phyloP scores from a whole-genome alignment of 2,113 vertebrate genomes.

The Solea senegalensis region DNA sequence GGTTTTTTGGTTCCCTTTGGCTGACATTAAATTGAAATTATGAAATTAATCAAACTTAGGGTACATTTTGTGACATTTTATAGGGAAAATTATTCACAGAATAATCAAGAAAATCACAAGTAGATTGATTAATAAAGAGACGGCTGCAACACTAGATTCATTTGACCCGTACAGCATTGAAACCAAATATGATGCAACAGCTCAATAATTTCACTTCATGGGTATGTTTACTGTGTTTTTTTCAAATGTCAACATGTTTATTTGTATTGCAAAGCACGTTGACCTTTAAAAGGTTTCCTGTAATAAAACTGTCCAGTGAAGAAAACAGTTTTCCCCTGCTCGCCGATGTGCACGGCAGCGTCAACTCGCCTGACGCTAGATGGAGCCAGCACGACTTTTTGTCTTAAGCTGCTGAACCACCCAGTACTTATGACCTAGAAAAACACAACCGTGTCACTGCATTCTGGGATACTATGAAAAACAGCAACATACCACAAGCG shows the following conservation, averaged over 20 bases:
- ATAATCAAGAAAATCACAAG: not conserved
- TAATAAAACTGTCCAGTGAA: constrained; percentile 72
- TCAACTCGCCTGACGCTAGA: constrained; percentile 71
- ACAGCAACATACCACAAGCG: constrained; percentile 47
- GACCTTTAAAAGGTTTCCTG: constrained; percentile 57
- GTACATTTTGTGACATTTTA: not conserved
- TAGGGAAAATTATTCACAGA: not conserved
- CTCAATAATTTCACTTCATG: no score
- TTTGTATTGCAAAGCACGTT: no score
- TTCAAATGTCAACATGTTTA: no score
- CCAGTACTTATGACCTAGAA: constrained; percentile 78
- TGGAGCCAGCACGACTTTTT: constrained; percentile 62
- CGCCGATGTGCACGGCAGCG: constrained; percentile 67
- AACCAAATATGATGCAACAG: no score
- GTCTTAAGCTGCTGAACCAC: constrained; percentile 69
- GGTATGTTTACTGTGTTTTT: no score
- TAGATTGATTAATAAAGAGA: no score
- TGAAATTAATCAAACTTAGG: no score
- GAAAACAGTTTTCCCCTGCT: constrained; percentile 72
- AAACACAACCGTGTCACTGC: constrained; percentile 55
- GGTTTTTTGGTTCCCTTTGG: no score
- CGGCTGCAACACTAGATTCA: no score
- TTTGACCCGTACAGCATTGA: no score
- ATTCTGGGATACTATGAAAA: constrained; percentile 51
- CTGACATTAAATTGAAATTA: no score